phyloP scores from a whole-genome alignment of 2,113 vertebrate species.

The Megaleporinus macrocephalus region DNA sequence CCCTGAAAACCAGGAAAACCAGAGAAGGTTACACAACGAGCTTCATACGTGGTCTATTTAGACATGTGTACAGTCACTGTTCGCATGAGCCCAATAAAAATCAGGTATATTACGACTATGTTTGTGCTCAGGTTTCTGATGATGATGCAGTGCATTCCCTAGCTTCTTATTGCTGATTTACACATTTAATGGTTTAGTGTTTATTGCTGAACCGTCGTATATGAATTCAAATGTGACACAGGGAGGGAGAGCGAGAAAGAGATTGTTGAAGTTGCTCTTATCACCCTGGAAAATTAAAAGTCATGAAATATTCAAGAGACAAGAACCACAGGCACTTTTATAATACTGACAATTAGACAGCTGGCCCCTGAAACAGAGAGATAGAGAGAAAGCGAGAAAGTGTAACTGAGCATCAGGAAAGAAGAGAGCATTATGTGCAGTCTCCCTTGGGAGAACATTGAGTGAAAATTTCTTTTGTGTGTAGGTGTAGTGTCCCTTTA shows the following conservation, averaged over 20 bases:
- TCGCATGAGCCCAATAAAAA: background rate
- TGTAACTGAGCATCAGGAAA: slow-evolving; percentile 29
- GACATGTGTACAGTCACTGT: no score
- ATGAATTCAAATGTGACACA: slow-evolving; percentile 38
- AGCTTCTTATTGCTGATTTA: slow-evolving; percentile 25
- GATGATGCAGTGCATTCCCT: background rate
- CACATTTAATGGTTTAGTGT: background rate
- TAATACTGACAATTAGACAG: slow-evolving; percentile 64
- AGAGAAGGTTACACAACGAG: no score
- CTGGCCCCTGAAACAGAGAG: slow-evolving; percentile 50
- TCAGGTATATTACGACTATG: background rate
- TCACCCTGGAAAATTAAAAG: slow-evolving; percentile 62
- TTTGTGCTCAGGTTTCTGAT: background rate
- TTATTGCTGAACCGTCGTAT: slow-evolving; percentile 40
- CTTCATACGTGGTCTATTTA: no score
- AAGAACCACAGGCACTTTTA: slow-evolving; percentile 59
- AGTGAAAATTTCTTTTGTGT: slow-evolving; percentile 72
- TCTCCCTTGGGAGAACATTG: slow-evolving; percentile 68
- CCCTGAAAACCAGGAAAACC: no score
- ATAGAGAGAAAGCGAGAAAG: slow-evolving; percentile 52
- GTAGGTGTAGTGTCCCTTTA: slow-evolving; percentile 74
- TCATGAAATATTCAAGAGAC: slow-evolving; percentile 72
- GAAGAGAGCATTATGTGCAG: slow-evolving; percentile 47
- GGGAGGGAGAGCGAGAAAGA: slow-evolving; percentile 36
- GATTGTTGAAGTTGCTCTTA: slow-evolving; percentile 58